phyloP scores from a whole-genome alignment of 2,797 vertebrate species.

The Semotilus atromaculatus region DNA sequence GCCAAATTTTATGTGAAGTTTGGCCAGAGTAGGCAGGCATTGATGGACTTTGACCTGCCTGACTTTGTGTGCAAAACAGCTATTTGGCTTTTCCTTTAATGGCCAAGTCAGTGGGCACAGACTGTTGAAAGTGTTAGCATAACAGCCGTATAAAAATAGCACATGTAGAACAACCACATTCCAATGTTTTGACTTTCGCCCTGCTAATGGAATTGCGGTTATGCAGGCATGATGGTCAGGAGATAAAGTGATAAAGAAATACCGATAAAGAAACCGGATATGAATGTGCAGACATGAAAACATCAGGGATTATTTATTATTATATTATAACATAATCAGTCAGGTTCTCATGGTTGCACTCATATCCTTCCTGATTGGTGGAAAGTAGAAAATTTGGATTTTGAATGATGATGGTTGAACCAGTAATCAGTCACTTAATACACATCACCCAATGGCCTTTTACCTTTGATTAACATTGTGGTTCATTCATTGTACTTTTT shows the following conservation, averaged over 20 bases:
- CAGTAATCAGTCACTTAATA: neutral
- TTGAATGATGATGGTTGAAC: constrained; percentile 1
- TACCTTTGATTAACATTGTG: neutral
- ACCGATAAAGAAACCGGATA: constrained; percentile 33
- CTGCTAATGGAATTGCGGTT: constrained; percentile 19
- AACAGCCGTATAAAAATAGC: constrained; percentile 48
- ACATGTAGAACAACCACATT: constrained; percentile 42
- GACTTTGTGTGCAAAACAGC: constrained; percentile 38
- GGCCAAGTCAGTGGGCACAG: constrained; percentile 39
- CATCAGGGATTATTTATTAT: constrained; percentile 17
- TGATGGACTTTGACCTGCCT: constrained; percentile 7
- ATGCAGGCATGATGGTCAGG: constrained; percentile 44
- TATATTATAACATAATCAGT: constrained; percentile 14
- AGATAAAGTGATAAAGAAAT: constrained; percentile 47
- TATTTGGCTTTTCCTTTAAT: constrained; percentile 57
- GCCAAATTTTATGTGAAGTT: neutral
- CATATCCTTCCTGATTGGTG: constrained; percentile 18
- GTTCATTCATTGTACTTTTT: neutral
- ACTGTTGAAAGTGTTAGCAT: constrained; percentile 48
- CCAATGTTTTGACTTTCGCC: constrained; percentile 52
- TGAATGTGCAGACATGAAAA: constrained; percentile 23
- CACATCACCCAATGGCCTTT: neutral
- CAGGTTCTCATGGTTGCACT: constrained; percentile 8
- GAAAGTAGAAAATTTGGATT: constrained; percentile 8
- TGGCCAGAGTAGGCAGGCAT: constrained; percentile 29